These are phyloP conservation scores for Hipparchia semele DNA, from an alignment of 2,888 invertebrate species.

Conservation along the genomic window DNA sequence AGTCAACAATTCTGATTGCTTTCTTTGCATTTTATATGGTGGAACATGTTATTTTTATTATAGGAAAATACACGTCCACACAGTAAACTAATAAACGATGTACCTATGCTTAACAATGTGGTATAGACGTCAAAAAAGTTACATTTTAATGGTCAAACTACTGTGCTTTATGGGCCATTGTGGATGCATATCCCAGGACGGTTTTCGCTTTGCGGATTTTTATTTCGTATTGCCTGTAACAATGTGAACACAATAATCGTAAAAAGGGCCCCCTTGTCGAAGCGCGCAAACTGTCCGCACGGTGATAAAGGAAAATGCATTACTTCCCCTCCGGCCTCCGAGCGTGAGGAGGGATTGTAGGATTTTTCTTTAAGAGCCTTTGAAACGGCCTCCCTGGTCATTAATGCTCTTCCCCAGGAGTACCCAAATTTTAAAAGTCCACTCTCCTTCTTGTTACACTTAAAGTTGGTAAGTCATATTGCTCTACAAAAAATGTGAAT, in stretches of 20 bases:
- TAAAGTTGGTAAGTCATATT: slow-evolving; percentile 33
- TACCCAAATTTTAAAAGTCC: slow-evolving; percentile 70
- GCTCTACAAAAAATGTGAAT: slow-evolving; percentile 8
- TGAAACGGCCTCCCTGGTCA: slow-evolving; percentile 72
- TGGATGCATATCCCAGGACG: slow-evolving; percentile 18
- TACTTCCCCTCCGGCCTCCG: slow-evolving; percentile 69
- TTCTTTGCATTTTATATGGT: neutral
- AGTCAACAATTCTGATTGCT: too few species aligned
- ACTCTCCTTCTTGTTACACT: slow-evolving; percentile 65
- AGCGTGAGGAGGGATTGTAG: slow-evolving; percentile 66
- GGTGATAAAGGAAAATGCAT: slow-evolving; percentile 81
- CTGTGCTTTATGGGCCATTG: slow-evolving; percentile 21
- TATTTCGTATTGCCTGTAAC: slow-evolving; percentile 39
- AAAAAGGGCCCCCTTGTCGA: slow-evolving; percentile 74
- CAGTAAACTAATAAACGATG: neutral
- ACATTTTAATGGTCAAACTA: slow-evolving; percentile 17
- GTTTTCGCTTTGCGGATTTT: slow-evolving; percentile 21
- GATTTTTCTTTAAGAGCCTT: slow-evolving; percentile 72
- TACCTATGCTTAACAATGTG: neutral
- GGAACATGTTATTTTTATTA: neutral
- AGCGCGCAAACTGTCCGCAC: slow-evolving; percentile 75
- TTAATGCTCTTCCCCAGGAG: slow-evolving; percentile 68
- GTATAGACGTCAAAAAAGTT: slow-evolving; percentile 14
- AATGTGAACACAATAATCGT: slow-evolving; percentile 77
- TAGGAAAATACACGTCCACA: neutral